phyloP scores from a whole-genome alignment of 2,888 invertebrate genomes.

The Epistrophe grossulariae region DNA sequence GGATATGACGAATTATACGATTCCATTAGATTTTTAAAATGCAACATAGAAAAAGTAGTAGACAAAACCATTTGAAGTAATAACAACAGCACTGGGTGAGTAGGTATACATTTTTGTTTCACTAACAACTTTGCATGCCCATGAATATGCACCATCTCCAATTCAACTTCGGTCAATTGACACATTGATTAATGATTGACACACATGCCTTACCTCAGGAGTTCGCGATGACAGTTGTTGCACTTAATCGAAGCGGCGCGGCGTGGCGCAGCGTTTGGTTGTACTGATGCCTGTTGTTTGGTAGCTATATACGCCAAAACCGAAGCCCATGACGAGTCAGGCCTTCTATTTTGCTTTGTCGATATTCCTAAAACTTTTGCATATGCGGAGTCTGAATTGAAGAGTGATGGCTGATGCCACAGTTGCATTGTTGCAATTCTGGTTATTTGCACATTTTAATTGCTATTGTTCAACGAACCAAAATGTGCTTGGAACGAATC shows the following conservation, averaged over 20 bases:
- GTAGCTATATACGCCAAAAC: background rate
- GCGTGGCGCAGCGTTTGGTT: no score
- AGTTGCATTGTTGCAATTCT: constrained; percentile 63
- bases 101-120: background rate
- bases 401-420: constrained; percentile 17
- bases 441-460: constrained; percentile 74
- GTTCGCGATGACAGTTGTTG: constrained; percentile 57
- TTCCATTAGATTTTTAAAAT: no score
- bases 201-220: constrained; percentile 42
- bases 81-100: background rate
- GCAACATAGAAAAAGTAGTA: no score
- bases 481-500: constrained; percentile 5
- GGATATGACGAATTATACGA: no score
- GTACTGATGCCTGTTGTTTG: background rate
- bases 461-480: constrained; percentile 72
- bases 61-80: no score
- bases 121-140: constrained; percentile 8
- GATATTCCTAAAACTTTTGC: constrained; percentile 52
- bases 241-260: constrained; percentile 57
- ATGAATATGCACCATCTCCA: constrained; percentile 34
- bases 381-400: constrained; percentile 33
- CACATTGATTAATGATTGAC: constrained; percentile 75
- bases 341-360: background rate
- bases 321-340: constrained; percentile 4
- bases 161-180: constrained; percentile 57